Conservation (phyloP, 2,113 vertebrate genomes). For the Gallinago undulata region DNA sequence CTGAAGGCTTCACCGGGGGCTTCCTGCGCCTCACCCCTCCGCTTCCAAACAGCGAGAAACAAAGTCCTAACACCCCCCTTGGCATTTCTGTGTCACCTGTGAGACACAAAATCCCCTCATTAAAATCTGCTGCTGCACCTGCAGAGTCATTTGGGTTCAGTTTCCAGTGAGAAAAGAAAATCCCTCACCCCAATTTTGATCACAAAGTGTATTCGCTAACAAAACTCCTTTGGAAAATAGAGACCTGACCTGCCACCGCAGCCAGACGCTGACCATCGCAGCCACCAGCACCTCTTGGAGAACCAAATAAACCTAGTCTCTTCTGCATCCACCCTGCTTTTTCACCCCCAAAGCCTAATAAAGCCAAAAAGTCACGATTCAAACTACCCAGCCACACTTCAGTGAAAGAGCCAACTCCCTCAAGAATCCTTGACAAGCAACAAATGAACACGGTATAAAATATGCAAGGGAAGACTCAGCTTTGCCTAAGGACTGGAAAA, state of each 20-base stretch:
- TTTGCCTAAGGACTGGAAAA: slow-evolving; percentile 42
- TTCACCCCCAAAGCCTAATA: not conserved
- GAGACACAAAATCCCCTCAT: not conserved
- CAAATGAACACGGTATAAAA: slow-evolving; percentile 43
- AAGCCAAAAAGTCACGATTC: slow-evolving; percentile 34
- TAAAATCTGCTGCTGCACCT: not conserved
- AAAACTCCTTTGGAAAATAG: not conserved
- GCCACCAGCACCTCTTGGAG: not conserved
- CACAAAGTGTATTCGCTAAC: not conserved
- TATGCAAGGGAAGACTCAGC: slow-evolving; percentile 50
- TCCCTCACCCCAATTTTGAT: not conserved
- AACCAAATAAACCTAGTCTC: not conserved
- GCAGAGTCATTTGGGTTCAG: not conserved
- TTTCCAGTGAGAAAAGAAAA: not conserved
- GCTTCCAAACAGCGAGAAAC: rapidly evolving
- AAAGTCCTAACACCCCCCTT: not conserved
- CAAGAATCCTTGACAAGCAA: slow-evolving; percentile 58
- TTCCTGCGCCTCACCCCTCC: not conserved
- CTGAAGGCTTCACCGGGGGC: rapidly evolving
- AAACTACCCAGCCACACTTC: slow-evolving; percentile 5
- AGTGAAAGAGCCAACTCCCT: slow-evolving; percentile 14
- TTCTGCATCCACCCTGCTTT: not conserved
- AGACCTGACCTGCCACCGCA: not conserved
- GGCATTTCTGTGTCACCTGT: not conserved
- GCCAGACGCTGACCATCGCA: not conserved